A percentile compares a stretch with the other conserved stretches of the same genome.
phyloP scores from a whole-genome alignment of 1,140 invertebrate genomes.

The Drosophila pallidifrons region DNA sequence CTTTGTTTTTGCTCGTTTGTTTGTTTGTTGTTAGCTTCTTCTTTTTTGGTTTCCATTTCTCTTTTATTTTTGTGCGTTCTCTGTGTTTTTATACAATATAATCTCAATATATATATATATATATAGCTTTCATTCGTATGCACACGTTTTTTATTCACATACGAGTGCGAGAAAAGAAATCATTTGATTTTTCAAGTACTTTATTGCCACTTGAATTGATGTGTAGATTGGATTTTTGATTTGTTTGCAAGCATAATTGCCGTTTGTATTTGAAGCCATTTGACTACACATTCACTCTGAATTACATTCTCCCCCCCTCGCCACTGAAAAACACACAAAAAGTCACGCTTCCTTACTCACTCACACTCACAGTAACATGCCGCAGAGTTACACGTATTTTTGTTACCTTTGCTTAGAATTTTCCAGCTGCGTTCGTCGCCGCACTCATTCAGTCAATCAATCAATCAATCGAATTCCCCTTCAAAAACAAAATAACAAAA shows the following conservation, averaged over 20 bases:
- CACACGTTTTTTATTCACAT: slow-evolving; percentile 14
- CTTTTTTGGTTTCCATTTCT: slow-evolving; percentile 24
- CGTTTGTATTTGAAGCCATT: slow-evolving; percentile 29
- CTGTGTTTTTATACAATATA: slow-evolving; percentile 27
- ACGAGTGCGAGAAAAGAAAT: slow-evolving; percentile 2
- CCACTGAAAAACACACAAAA: background rate
- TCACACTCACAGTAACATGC: slow-evolving; percentile 9
- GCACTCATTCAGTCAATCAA: slow-evolving; percentile 65
- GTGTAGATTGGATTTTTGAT: slow-evolving; percentile 51
- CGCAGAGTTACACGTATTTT: slow-evolving; percentile 37
- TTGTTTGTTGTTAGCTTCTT: slow-evolving; percentile 47
- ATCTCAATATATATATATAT: slow-evolving; percentile 18
- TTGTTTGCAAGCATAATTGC: slow-evolving; percentile 47
- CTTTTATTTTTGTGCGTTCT: background rate
- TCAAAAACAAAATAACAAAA: slow-evolving; percentile 30
- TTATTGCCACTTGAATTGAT: slow-evolving; percentile 48
- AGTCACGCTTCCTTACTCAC: slow-evolving; percentile 4
- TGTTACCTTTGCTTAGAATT: slow-evolving; percentile 69
- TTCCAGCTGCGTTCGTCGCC: slow-evolving; percentile 65
- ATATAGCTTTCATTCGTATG: slow-evolving; percentile 32
- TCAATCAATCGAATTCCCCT: slow-evolving; percentile 52
- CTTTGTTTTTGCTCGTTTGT: slow-evolving; percentile 19
- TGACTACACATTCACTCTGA: slow-evolving; percentile 20
- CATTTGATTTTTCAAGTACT: slow-evolving; percentile 40
- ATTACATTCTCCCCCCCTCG: background rate